Evolutionary conservation across 2,113 vertebrate genomes (phyloP).

Genomic region (Coptodon rendalli): DNA sequence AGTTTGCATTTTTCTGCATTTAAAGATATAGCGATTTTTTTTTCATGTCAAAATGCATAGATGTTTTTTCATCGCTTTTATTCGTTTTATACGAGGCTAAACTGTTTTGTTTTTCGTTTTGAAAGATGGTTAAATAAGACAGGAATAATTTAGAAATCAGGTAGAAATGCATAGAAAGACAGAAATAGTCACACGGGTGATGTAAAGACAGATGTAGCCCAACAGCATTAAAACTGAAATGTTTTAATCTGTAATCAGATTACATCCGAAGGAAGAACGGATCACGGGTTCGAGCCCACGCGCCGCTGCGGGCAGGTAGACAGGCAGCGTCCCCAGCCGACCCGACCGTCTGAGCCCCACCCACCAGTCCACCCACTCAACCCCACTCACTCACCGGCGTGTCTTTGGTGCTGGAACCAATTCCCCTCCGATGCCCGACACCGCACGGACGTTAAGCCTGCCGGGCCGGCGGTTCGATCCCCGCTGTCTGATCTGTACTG

Average conservation of each 20-base stretch:
- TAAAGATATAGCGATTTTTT: neutral
- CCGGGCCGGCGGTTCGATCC: conserved; percentile 6
- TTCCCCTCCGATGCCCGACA: neutral
- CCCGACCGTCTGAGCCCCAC: conserved; percentile 58
- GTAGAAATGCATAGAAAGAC: neutral
- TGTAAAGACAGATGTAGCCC: neutral
- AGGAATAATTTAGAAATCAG: neutral
- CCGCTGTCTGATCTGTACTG: neutral
- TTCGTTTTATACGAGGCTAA: neutral
- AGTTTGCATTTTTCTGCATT: neutral
- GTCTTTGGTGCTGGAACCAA: neutral
- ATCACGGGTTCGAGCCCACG: neutral
- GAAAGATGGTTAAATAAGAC: neutral
- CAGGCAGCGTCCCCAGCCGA: conserved; percentile 55
- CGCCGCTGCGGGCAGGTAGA: conserved; percentile 43
- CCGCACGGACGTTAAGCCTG: neutral
- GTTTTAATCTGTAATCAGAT: conserved; percentile 15
- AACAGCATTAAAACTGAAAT: neutral
- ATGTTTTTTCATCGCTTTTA: neutral
- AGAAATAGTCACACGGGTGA: neutral
- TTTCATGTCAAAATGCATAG: neutral
- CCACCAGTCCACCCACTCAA: conserved; percentile 33
- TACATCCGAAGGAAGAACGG: neutral
- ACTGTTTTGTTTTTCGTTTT: neutral
- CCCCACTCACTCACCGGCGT: conserved; percentile 32